A percentile compares a stretch with the other conserved stretches of the same genome.
These are phyloP conservation scores for Sericinus montela DNA, from an alignment of 2,888 invertebrate species.

Conservation along the genomic window DNA sequence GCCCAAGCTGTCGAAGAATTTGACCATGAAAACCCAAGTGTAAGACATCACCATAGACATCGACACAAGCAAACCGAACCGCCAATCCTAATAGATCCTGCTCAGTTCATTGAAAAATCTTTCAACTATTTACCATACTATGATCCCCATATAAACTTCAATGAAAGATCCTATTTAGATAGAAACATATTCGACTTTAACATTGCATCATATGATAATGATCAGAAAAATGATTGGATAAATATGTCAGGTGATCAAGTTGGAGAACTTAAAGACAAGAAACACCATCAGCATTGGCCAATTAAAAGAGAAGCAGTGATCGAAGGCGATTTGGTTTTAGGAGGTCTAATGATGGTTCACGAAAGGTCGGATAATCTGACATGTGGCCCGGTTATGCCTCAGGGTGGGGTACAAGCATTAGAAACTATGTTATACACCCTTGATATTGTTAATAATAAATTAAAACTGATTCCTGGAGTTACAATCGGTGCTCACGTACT, in stretches of 20 bases:
- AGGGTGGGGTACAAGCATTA: slow-evolving; percentile 90
- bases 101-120: slow-evolving; percentile 35
- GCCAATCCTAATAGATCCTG: slow-evolving; percentile 21
- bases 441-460: slow-evolving; percentile 83
- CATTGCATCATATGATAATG: slow-evolving; percentile 33
- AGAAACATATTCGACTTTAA: slow-evolving; percentile 37
- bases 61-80: slow-evolving; percentile 49
- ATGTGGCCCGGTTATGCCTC: slow-evolving; percentile 94
- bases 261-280: slow-evolving; percentile 25
- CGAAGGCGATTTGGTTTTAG: slow-evolving; percentile 90
- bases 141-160: slow-evolving; percentile 36
- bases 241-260: slow-evolving; percentile 54
- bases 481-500: slow-evolving; percentile 90
- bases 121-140: slow-evolving; percentile 27
- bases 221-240: slow-evolving; percentile 51
- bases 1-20: slow-evolving; percentile 31
- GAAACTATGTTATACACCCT: slow-evolving; percentile 94
- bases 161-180: slow-evolving; percentile 40
- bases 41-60: slow-evolving; percentile 57
- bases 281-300: slow-evolving; percentile 80
- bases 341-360: slow-evolving; percentile 92
- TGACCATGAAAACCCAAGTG: slow-evolving; percentile 31
- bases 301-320: slow-evolving; percentile 89
- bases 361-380: slow-evolving; percentile 16
- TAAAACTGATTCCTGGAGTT: slow-evolving; percentile 84